phyloP scores from a whole-genome alignment of 2,888 invertebrate genomes.

The Troides helena region DNA sequence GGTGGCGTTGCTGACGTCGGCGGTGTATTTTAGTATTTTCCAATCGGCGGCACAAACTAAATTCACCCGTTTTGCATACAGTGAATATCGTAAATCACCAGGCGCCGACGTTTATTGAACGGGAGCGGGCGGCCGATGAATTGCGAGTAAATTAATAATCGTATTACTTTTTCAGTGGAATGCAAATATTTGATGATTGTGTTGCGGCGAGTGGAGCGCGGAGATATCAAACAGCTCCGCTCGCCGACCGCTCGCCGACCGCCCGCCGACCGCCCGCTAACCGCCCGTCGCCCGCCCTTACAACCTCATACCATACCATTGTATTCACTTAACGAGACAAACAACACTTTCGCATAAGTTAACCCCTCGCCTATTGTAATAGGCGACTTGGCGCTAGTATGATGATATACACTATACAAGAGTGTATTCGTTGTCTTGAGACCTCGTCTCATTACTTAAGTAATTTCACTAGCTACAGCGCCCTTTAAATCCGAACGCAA shows the following conservation, averaged over 20 bases:
- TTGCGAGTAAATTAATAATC: conserved; percentile 77
- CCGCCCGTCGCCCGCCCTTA: too few relatives aligned
- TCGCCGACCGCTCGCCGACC: neutral
- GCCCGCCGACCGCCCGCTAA: too few relatives aligned
- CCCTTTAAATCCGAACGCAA: too few relatives aligned
- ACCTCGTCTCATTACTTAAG: too few relatives aligned
- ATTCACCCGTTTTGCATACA: conserved; percentile 58
- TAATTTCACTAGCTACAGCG: too few relatives aligned
- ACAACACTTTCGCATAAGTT: too few relatives aligned
- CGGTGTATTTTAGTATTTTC: conserved; percentile 37
- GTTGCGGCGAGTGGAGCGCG: conserved; percentile 58
- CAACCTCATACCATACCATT: too few relatives aligned
- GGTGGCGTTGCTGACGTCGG: neutral
- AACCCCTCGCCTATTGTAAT: too few relatives aligned
- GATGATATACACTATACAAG: too few relatives aligned
- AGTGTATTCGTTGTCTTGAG: too few relatives aligned
- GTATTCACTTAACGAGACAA: too few relatives aligned
- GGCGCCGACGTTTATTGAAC: conserved; percentile 50
- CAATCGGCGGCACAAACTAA: conserved; percentile 52
- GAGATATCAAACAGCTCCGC: conserved; percentile 44
- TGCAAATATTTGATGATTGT: conserved; percentile 78
- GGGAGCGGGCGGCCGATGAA: conserved; percentile 62
- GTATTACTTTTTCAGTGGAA: conserved; percentile 76
- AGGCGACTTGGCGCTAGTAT: too few relatives aligned
- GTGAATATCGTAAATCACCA: conserved; percentile 57